Percentiles rank a stretch among this genome's conserved stretches.
These are phyloP conservation scores for Neolamprologus kungweensis DNA, from an alignment of 2,113 vertebrate genomes.

Conservation along the genomic window DNA sequence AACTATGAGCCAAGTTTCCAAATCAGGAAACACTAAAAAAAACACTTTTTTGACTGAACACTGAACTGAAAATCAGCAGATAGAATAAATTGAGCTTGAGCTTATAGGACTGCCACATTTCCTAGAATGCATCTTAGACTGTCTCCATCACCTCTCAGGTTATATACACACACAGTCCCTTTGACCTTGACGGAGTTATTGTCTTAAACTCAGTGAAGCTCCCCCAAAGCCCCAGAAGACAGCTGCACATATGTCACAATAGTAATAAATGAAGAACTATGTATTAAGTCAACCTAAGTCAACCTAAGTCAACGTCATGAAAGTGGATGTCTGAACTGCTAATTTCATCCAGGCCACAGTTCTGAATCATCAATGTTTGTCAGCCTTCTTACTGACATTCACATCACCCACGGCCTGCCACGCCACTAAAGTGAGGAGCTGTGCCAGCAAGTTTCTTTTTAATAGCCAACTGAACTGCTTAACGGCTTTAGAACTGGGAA, in stretches of 20 bases:
- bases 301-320: background rate
- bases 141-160: background rate
- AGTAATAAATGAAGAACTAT: background rate
- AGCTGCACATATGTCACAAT: background rate
- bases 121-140: background rate
- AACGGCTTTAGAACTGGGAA: background rate
- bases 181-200: background rate
- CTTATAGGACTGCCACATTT: background rate
- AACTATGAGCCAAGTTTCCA: background rate
- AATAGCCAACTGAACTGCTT: background rate
- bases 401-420: background rate
- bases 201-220: background rate
- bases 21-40: background rate
- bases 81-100: background rate
- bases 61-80: background rate
- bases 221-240: background rate
- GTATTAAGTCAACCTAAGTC: background rate
- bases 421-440: background rate
- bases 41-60: background rate
- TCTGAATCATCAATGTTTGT: background rate
- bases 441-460: background rate
- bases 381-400: background rate
- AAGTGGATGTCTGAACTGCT: background rate
- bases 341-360: background rate
- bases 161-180: background rate